Conservation (phyloP, 2,888 invertebrate genomes). For the Pandemis heparana region DNA sequence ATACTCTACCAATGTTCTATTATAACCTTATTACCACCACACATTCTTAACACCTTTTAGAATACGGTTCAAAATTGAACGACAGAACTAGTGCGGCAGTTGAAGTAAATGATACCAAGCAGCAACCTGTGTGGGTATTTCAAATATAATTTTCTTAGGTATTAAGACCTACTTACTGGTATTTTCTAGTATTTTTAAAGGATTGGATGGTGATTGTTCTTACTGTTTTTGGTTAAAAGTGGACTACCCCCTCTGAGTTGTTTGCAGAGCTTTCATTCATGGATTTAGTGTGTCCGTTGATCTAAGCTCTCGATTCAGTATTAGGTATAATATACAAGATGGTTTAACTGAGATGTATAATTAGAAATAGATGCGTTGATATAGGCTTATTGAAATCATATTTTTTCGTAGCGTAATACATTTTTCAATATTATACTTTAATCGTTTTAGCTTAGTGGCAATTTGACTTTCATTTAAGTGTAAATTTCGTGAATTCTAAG, state of each 20-base stretch:
- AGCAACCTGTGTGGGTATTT: constrained; percentile 14
- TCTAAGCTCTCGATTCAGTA: not conserved
- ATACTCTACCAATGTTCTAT: constrained; percentile 18
- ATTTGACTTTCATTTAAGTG: too few species aligned
- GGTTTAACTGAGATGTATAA: too few species aligned
- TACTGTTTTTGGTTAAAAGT: not conserved
- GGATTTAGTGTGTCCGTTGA: not conserved
- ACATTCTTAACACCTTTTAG: not conserved
- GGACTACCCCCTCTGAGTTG: constrained; percentile 26
- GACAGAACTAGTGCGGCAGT: not conserved
- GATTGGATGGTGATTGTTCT: not conserved
- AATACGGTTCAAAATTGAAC: not conserved
- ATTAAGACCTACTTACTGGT: not conserved
- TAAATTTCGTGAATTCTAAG: too few species aligned
- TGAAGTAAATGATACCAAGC: not conserved
- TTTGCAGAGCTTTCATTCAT: not conserved
- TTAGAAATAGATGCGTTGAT: too few species aligned
- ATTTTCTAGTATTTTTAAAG: not conserved
- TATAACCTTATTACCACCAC: not conserved
- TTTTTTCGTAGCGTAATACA: too few species aligned
- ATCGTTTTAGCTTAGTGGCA: too few species aligned
- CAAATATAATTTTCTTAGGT: constrained; percentile 9
- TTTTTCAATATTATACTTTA: too few species aligned
- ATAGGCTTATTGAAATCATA: too few species aligned
- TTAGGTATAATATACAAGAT: not conserved